phyloP scores from a whole-genome alignment of 2,113 vertebrate genomes.

The Accipiter virgatus region DNA sequence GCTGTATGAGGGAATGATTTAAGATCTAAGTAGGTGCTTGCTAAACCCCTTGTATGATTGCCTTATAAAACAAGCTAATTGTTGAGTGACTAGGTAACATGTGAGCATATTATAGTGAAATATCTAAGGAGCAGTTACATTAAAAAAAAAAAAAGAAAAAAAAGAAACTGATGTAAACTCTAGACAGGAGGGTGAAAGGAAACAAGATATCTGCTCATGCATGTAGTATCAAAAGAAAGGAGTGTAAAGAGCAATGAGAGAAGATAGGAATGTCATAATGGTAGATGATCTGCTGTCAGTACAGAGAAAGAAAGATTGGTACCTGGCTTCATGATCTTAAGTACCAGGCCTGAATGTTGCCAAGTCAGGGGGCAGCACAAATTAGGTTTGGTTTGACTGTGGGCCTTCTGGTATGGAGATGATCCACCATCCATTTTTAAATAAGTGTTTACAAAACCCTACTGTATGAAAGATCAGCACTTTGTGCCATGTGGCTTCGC shows the following conservation, averaged over 20 bases:
- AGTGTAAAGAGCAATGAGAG: not conserved
- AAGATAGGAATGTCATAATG: not conserved
- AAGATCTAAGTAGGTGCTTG: not conserved
- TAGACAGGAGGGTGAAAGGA: not conserved
- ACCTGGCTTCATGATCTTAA: not conserved
- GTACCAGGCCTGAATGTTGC: not conserved
- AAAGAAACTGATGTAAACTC: not conserved
- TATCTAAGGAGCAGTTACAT: not conserved
- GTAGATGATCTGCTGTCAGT: not conserved
- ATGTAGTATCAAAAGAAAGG: not conserved
- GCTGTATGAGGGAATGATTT: not conserved
- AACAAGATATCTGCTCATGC: not conserved
- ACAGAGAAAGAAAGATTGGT: not conserved
- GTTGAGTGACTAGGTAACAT: not conserved
- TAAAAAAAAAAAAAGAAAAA: not conserved
- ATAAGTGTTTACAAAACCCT: not conserved
- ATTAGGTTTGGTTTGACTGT: not conserved
- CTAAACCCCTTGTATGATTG: not conserved
- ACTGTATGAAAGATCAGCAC: not conserved
- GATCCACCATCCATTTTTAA: not conserved
- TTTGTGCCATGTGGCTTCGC: not conserved
- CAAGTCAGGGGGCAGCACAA: not conserved
- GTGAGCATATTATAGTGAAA: not conserved
- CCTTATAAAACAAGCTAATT: not conserved
- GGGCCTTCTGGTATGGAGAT: not conserved